Conservation (phyloP, 2,113 vertebrate species). For the Vombatus ursinus region DNA sequence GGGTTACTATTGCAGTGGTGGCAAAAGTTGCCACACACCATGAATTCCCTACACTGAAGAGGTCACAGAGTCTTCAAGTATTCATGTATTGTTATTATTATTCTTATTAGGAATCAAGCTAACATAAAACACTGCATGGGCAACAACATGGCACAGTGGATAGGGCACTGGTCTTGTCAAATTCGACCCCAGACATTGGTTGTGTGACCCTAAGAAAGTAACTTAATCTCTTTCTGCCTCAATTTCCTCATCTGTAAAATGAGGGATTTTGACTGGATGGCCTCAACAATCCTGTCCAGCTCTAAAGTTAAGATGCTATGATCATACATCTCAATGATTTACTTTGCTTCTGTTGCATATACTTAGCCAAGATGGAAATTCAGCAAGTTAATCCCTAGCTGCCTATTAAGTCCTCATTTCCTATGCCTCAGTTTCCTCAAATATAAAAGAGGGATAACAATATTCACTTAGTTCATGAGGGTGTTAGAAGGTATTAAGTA, state of each 20-base stretch:
- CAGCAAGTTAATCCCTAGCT: not conserved
- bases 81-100: not conserved
- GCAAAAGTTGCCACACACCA: not conserved
- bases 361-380: not conserved
- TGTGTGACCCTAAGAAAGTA: not conserved
- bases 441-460: constrained; percentile 5
- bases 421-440: constrained; percentile 25
- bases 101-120: not conserved
- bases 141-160: not conserved
- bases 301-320: not conserved
- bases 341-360: not conserved
- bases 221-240: not conserved
- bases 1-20: not conserved
- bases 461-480: not conserved
- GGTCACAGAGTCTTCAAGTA: not conserved
- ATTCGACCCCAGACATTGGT: not conserved
- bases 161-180: not conserved
- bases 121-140: not conserved
- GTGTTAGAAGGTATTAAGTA: not conserved
- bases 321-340: not conserved
- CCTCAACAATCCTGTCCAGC: not conserved
- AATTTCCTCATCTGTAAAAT: not conserved
- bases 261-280: not conserved
- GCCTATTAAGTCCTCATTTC: constrained; percentile 6
- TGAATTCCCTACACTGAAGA: too few relatives aligned